These are phyloP conservation scores for Dinomys branickii DNA, from an alignment of 2,113 vertebrate species.

Conservation along the genomic window DNA sequence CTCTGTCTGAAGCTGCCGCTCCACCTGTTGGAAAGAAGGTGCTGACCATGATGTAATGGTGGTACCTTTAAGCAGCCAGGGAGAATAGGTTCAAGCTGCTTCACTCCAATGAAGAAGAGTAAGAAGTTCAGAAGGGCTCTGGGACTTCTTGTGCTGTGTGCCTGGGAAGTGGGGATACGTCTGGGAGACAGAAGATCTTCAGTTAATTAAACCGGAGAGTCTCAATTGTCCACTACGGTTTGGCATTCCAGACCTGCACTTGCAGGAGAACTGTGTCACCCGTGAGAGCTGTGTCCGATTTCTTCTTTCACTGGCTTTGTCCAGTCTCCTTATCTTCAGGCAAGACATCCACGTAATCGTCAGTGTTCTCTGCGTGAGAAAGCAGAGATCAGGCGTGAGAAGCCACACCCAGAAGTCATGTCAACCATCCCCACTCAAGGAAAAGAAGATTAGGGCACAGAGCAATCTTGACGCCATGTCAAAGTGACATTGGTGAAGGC, in stretches of 20 bases:
- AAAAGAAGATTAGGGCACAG: background rate
- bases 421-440: background rate
- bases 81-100: background rate
- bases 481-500: background rate
- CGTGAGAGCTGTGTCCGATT: background rate
- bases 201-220: background rate
- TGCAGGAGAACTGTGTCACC: background rate
- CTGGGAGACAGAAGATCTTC: background rate
- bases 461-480: background rate
- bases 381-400: background rate
- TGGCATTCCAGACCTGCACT: background rate
- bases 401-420: background rate
- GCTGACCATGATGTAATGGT: background rate
- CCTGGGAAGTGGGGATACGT: background rate
- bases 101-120: background rate
- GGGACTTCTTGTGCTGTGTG: background rate
- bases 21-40: background rate
- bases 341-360: slow-evolving; percentile 59
- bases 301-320: background rate
- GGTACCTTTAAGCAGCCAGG: background rate
- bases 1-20: background rate
- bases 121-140: background rate
- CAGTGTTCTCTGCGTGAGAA: slow-evolving; percentile 40
- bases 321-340: slow-evolving; percentile 42
- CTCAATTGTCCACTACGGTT: background rate